These are phyloP conservation scores for Pelagia noctiluca DNA, from an alignment of 30 jellyfish, hydroid and myxozoan genomes.

Conservation along the genomic window DNA sequence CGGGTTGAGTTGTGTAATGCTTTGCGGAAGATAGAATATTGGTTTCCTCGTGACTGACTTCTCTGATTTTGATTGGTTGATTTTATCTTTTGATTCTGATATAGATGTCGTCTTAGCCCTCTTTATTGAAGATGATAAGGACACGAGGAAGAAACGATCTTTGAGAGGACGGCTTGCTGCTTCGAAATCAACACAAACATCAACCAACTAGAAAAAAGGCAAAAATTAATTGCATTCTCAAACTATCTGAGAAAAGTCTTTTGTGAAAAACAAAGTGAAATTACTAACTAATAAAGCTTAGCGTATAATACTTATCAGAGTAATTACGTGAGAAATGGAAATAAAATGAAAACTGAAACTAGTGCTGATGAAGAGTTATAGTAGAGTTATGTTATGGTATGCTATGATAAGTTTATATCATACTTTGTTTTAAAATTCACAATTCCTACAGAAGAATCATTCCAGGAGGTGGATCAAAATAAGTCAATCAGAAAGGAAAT, in stretches of 20 bases:
- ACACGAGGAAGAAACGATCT: background rate
- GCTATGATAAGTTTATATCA: too few relatives aligned
- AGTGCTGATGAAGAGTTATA: too few relatives aligned
- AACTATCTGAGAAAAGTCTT: too few relatives aligned
- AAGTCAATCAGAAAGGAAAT: background rate
- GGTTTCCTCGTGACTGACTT: slow-evolving; percentile 5
- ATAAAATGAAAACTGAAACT: too few relatives aligned
- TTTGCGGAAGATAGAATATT: slow-evolving; percentile 47
- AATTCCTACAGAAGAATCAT: too few relatives aligned
- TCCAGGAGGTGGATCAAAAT: background rate
- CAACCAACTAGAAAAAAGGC: background rate
- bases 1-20: slow-evolving; percentile 41
- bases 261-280: too few relatives aligned
- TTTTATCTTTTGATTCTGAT: slow-evolving; percentile 18
- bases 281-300: background rate
- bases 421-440: too few relatives aligned
- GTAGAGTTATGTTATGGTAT: too few relatives aligned
- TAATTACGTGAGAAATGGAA: too few relatives aligned
- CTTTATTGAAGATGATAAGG: background rate
- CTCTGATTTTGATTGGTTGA: slow-evolving; percentile 1
- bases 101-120: background rate
- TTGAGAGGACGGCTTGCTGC: background rate
- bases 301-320: too few relatives aligned
- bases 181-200: background rate
- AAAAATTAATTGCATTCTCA: too few relatives aligned